Evolutionary conservation across 2,113 vertebrate genomes (phyloP), one percentile per base, ranked within the genome.

Genomic region (Apteryx mantelli): DNA sequence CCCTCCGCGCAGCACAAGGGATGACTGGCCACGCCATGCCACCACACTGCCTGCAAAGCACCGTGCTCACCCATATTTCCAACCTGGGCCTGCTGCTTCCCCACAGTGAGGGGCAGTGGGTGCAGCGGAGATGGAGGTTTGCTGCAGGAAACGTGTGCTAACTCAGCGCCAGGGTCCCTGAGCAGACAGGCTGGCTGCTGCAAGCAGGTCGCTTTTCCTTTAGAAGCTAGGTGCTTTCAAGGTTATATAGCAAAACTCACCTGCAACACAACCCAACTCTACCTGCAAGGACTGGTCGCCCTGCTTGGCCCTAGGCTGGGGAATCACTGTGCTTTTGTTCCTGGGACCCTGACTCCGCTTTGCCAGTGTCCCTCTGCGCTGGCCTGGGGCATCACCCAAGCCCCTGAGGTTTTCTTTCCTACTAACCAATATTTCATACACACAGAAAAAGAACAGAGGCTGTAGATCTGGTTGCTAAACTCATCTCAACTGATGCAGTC

Each of bases 291-390:
- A 68, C 0, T 0, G 4, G 14, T 46, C 80, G 17, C 3, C 17
- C 26, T 86, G 8, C 20, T 56, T n/a, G 4, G 4, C 3, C 26
- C 48, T 5, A 30, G 34, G 30, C 53, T 26, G 24, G 4, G 38
- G 26, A 30, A 28, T 10, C 18, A 5, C 26, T 52, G 26, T 21
- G 48, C 40, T 50, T 55, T 56, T 11, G 0, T 36, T 25, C 22
- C 11, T 12, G 16, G 25, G n/a, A 13, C 34, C 34, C 42, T 34
- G 38, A 38, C 19, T 8, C 34, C 36, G 8, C 36, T 65, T 11
- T 25, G 14, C 64, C 3, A 48, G 7, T 42, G 11, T 0, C 6
- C 10, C 60, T 40, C n/a, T 0, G 0, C 4, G 2, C 7, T 5
- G 16, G 66, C 3, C 18, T 12, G 1, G 11, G 46, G 63, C 83